Percentiles rank a stretch among this genome's conserved stretches.
Conservation (phyloP, 2,113 vertebrate species). For the Brachyhypopomus occidentalis region DNA sequence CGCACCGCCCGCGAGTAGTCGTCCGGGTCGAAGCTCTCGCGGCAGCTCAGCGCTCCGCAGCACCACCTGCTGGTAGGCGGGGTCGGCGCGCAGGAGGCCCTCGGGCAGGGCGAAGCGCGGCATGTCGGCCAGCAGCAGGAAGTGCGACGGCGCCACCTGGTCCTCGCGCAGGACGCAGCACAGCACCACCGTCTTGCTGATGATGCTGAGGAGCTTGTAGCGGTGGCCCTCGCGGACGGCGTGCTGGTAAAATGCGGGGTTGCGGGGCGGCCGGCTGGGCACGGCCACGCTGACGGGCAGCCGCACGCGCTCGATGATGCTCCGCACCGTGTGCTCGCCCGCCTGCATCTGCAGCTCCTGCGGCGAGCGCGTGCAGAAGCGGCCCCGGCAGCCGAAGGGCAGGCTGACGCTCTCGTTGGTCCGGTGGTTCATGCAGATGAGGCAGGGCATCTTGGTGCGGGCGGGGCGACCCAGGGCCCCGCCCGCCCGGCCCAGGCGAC, state of each 20-base stretch:
- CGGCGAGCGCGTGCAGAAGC: slow-evolving; percentile 95
- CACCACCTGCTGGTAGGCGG: slow-evolving; percentile 85
- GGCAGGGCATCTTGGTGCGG: slow-evolving; percentile 88
- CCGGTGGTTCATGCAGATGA: slow-evolving; percentile 98
- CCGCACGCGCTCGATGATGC: slow-evolving; percentile 94
- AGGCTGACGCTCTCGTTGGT: slow-evolving; percentile 97
- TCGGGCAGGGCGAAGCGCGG: slow-evolving; percentile 91
- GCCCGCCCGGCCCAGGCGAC: slow-evolving; percentile 86
- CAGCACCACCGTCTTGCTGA: slow-evolving; percentile 96
- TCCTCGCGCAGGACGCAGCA: slow-evolving; percentile 89
- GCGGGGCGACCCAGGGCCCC: slow-evolving; percentile 62
- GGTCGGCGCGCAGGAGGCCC: slow-evolving; percentile 79
- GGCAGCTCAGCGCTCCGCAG: slow-evolving; percentile 86
- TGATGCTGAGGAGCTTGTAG: slow-evolving; percentile 96
- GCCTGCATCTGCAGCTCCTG: slow-evolving; percentile 96
- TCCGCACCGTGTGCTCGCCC: slow-evolving; percentile 94
- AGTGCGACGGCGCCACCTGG: slow-evolving; percentile 88
- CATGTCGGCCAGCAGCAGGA: slow-evolving; percentile 91
- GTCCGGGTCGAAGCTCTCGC: slow-evolving; percentile 88
- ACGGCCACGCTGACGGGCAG: slow-evolving; percentile 95
- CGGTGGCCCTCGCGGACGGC: slow-evolving; percentile 93
- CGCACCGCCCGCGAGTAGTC: slow-evolving; percentile 92
- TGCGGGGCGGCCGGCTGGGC: slow-evolving; percentile 87
- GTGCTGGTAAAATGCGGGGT: slow-evolving; percentile 92
- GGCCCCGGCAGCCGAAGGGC: slow-evolving; percentile 94